Evolutionary conservation across 2,888 invertebrate species (phyloP), one percentile per base, ranked within the genome.

Genomic region (Drosophila helvetica): DNA sequence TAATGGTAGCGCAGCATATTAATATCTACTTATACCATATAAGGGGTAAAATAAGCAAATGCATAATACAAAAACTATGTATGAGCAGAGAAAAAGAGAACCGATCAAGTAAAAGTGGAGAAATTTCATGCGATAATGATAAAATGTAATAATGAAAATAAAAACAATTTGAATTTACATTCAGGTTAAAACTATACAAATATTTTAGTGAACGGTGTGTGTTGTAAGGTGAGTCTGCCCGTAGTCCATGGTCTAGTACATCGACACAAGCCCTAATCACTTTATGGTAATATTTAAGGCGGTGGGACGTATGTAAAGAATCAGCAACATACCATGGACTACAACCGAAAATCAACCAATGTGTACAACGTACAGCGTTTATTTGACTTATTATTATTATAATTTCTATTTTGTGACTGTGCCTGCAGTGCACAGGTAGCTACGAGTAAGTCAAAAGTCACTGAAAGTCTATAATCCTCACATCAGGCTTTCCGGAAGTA

Each of bases 1-100:
- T 83, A 80, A 75, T 52, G 57, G 75, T 80, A 86, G 83, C 67
- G 69, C 86, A 82, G 63, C 71, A 82, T 85, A 80, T 82, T 77
- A 79, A 71, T 78, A 80, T 71, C 56, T 71, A 77, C 66, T 67
- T 84, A 64, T 82, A 80, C 65, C 53, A 47, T 42, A 75, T 84
- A 79, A 83, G 78, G 33, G 65, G 53, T 78, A 81, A 68, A 18
- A 57, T 80, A 80, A 84, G 81, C 43, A 51, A 67, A 51, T 45
- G 46, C 62, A 67, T 66, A 64, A 27, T 58, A 67, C 68, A 42
- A 25, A 53, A 45, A 61, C 46, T 51, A 48, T 61, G 77, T 59
- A 72, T 69, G 47, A 62, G 51, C 50, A 46, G 43, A 15, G 43
- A 62, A 60, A 60, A 43, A 62, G 51, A 48, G 66, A 60, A 25